Evolutionary conservation across 2,888 invertebrate species (phyloP), one percentile per base, ranked within the genome.

Genomic region (Cenopis cana): DNA sequence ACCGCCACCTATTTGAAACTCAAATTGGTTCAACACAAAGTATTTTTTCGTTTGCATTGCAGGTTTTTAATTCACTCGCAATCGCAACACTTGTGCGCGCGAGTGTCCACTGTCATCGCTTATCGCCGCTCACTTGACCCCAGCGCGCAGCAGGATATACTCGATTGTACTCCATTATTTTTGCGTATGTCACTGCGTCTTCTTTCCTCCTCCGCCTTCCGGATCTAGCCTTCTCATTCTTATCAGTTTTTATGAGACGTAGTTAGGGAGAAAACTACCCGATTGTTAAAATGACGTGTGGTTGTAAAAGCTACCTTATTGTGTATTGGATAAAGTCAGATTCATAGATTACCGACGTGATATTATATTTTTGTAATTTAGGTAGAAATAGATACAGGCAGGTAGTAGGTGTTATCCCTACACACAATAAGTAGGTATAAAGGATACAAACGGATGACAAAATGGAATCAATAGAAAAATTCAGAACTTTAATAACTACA

Each of bases 111-210:
- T 69, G 74, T 84, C 85, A 87, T 84, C 85, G 76, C 77, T 84
- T 85, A 87, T 88, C 86, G 76, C 78, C 75, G 79, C 74, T 80
- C 82, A 82, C 82, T 84, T 87, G 88, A 88, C 87, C 88, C 83
- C 80, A 78, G 77, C 74, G 76, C 73, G 56, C 70, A 70, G 74
- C 80, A 80, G 83, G 82, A 83, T 79, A 77, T 78, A 76, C 76
- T 65, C 73, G 74, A 76, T 74, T 76, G 75, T 77, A 74, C 75
- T 73, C 74, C 74, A 57, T 65, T 57, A 50, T 46, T 61, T 71
- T 50, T 66, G 14, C 52, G 20, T 12, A 41, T 41, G 8, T 66
- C n/a, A 3, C 12, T 54, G 50, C 56, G 52, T 60, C 68, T 60
- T 54, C 68, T 60, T 68, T n/a, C 54, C 60, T 54, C 60, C 24